Conservation (phyloP, 2,797 vertebrate genomes). For the Phrynocephalus guinanensis region DNA sequence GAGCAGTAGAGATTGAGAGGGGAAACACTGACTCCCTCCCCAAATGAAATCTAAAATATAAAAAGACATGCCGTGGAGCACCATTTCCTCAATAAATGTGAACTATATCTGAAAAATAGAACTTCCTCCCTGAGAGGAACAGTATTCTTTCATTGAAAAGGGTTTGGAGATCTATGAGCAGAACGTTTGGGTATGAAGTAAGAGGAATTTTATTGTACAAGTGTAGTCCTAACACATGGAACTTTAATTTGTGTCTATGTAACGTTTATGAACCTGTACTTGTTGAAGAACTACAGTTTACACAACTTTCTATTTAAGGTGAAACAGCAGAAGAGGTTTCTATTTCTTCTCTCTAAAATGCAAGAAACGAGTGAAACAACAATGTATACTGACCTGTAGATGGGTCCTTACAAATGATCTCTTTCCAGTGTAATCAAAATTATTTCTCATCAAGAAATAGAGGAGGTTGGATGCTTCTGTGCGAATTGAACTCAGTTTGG, state of each 20-base stretch:
- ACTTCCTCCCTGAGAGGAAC: not conserved
- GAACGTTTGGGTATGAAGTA: not conserved
- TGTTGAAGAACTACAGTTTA: too few relatives aligned
- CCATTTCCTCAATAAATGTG: not conserved
- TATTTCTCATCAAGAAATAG: conserved; percentile 98
- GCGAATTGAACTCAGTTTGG: conserved; percentile 94
- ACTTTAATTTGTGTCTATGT: not conserved
- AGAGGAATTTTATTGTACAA: not conserved
- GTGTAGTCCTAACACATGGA: not conserved
- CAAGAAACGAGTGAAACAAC: not conserved
- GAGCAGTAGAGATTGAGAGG: not conserved
- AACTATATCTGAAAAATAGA: not conserved
- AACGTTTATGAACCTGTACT: too few relatives aligned
- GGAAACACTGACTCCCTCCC: not conserved
- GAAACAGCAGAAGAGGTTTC: not conserved
- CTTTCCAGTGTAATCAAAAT: conserved; percentile 96
- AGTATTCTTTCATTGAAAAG: not conserved
- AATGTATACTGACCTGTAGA: conserved; percentile 84
- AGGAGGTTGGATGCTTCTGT: conserved; percentile 94
- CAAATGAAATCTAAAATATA: not conserved
- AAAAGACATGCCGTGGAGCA: not conserved
- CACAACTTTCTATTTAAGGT: not conserved
- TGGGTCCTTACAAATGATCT: conserved; percentile 96
- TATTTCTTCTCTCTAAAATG: conserved; percentile 11
- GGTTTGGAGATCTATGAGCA: not conserved